Evolutionary conservation across 92 coral and sea anemone genomes (phyloP), one percentile per base, ranked within the genome.

Genomic region (Phenganax marumi): DNA sequence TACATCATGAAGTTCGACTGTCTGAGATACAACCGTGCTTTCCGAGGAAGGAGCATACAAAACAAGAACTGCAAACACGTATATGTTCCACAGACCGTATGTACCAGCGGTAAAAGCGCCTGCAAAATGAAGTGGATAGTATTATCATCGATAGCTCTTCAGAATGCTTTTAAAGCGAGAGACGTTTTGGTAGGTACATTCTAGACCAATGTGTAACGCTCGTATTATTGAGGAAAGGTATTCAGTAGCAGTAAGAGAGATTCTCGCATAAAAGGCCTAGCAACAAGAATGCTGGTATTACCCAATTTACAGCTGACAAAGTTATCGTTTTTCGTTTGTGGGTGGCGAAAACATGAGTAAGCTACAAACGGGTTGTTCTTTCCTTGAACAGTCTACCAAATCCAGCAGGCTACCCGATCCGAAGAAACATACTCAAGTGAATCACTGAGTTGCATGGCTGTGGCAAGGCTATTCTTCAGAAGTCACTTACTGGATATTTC

Each of bases 61-160:
- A 81, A 89, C 87, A 68, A 95, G 89, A 26, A 95, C 75, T 3
- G 93, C 79, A 85, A 92, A 87, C 17, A 92, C 96, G 81, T 95
- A 95, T 1, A 83, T 87, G 60, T 95, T 95, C 98, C 98, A 95
- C 91, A 95, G 87, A 60, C 98, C 98, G 50, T 92, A 95, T 14
- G 92, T 86, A 51, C 98, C 98, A 23, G 97, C 90, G 70, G 89
- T 90, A 61, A 92, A 58, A 4, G 98, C 98, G 80, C 98, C 98
- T 94, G 80, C 10, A 72, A 46, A 46, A 23, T 46, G 16, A 54
- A 55, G n/a, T 74, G 64, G 6, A 74, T 47, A 10, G 18, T 21
- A 72, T 2, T 47, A 21, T 6, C 21, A 52, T 24, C 24, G 12
- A 10, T 51, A 48, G 3, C 7, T 49, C 8, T 72, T 13, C 57